Conservation (phyloP, 2,888 invertebrate genomes). For the Linnaemya vulpina region DNA sequence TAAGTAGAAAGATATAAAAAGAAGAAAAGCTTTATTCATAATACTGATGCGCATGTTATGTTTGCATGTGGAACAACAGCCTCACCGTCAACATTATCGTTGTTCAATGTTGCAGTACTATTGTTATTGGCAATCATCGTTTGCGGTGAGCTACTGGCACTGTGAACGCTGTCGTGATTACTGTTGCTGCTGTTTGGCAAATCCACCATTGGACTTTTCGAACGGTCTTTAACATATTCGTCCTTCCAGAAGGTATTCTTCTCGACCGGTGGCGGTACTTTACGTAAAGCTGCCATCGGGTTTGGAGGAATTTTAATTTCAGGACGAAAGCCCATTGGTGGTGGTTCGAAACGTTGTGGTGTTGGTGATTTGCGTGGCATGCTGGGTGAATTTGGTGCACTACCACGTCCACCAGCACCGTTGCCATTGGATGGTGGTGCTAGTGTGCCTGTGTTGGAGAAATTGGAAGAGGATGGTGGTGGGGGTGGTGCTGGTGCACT, state of each 20-base stretch:
- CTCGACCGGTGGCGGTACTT: constrained; percentile 88
- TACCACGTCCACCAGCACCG: constrained; percentile 74
- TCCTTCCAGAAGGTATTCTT: constrained; percentile 86
- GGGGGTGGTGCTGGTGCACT: constrained; percentile 84
- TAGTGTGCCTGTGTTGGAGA: constrained; percentile 73
- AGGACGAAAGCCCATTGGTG: constrained; percentile 86
- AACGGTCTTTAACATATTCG: constrained; percentile 84
- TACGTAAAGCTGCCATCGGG: constrained; percentile 88
- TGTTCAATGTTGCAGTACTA: constrained; percentile 60
- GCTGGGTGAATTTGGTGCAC: constrained; percentile 83
- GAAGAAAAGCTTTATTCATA: constrained; percentile 41
- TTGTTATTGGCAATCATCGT: constrained; percentile 63
- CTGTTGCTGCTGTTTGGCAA: constrained; percentile 71
- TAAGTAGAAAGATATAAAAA: constrained; percentile 38
- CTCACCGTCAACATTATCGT: constrained; percentile 70
- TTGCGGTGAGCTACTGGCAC: constrained; percentile 65
- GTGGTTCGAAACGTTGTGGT: constrained; percentile 84
- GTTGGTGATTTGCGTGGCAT: constrained; percentile 78
- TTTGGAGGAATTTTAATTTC: constrained; percentile 90
- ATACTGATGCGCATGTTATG: constrained; percentile 1
- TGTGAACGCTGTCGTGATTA: constrained; percentile 69
- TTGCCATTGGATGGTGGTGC: constrained; percentile 81
- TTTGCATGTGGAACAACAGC: constrained; percentile 18
- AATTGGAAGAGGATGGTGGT: constrained; percentile 80
- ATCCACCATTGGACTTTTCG: constrained; percentile 82